Base-by-base conservation (phyloP, 2,113 vertebrate species). In the Caracal caracal region DNA sequence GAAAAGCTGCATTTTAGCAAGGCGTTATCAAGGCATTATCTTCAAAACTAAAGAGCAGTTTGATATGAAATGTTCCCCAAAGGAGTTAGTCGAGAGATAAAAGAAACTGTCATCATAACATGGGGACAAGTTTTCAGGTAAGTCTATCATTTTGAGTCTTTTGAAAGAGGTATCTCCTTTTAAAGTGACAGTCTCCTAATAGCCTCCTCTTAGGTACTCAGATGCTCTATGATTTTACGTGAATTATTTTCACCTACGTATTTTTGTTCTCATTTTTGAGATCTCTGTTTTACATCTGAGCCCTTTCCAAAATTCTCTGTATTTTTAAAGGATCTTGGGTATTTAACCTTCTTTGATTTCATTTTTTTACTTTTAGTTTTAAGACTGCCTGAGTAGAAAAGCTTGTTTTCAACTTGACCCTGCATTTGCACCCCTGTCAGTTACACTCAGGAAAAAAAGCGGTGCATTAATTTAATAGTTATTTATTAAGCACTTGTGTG, bases 351-450 rank as follows among this genome's bases (percentile, higher is more conserved):
- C 40, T 94, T 94, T 79, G 73, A 90, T 88, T 91, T 79, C n/a
- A 53, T 68, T 70, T 84, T 70, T 70, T 83, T 83, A 43, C 49
- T 65, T 88, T 96, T 63, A 53, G 65, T 98, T 95, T 93, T 40
- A 70, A 65, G 49, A 75, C 19, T 71, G 1, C 30, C 12, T 86
- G 40, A 81, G 37, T 70, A 63, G 28, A 82, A 33, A 85, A 53
- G 6, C 33, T 68, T 70, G 68, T 83, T 93, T 88, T 80, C 82
- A 43, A 28, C 35, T 53, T 91, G 13, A 85, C 47, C 10, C 26
- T 82, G 2, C 40, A 40, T 63, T 63, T 93, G 6, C 9, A 26
- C 47, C 56, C 3, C 7, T 2, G 88, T 49, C 82, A 79, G 15
- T 66, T 94, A 75, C 56, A 56, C 56, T 63, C 16, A 70, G 20